Evolutionary conservation across 2,888 invertebrate genomes (phyloP), one percentile per base, ranked within the genome.

Genomic region (Sphaerophoria rueppellii): DNA sequence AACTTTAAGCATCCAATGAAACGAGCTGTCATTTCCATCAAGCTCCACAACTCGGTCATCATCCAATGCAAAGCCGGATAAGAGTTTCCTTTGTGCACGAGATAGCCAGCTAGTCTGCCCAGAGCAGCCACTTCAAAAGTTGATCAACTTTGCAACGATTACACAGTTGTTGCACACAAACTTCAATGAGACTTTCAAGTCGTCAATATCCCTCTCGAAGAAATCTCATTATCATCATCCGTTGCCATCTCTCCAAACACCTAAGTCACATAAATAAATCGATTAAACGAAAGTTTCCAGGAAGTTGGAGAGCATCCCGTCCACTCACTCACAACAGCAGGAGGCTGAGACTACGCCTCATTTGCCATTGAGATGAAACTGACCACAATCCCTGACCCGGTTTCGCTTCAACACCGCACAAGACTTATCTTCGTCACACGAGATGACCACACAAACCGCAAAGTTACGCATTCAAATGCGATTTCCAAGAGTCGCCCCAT

Each of bases 391-490:
- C 80, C 77, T 81, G 85, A 85, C 85, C 85, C 76, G 81, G 63
- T 77, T 85, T 85, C 85, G 81, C 73, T 77, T 70, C 63, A 54
- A 50, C 76, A 73, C 81, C 73, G 52, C 85, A 70, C 6, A 83
- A 73, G 69, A 81, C 81, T 85, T 85, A 85, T 85, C 85, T 74
- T 77, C 81, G 61, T 80, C 80, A 70, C 81, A 81, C 60, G 60
- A 85, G 85, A 81, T 81, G 81, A 70, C 85, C 85, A 76, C 85
- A 76, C 70, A 73, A 37, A 65, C 85, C 81, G 58, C 85, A 80
- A 85, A 73, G 73, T 76, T 85, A 73, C 80, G 80, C 76, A 85
- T 85, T 85, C 85, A 85, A 80, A 85, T 85, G 75, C 67, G 75
- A 83, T 75, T 80, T 80, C 70, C 70, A 74, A 40, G 11, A 24